Evolutionary conservation across 1,140 invertebrate species (phyloP).

Genomic region (Caerostris extrusa): DNA sequence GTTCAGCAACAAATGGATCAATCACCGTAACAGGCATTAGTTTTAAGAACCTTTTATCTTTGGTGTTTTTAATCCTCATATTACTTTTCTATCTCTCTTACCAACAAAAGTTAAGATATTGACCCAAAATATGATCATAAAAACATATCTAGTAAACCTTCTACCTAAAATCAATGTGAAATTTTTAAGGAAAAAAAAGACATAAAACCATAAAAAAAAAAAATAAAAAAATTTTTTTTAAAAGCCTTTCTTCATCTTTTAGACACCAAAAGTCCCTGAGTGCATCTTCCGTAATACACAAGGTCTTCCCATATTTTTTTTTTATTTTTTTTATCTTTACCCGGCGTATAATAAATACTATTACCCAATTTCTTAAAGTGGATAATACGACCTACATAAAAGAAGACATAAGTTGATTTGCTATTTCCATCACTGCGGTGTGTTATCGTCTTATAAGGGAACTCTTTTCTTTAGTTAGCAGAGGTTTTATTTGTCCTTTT

Average conservation of each 20-base stretch:
- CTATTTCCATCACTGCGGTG: constrained; percentile 28
- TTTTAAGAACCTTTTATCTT: too few relatives aligned
- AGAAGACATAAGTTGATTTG: constrained; percentile 35
- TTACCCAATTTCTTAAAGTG: constrained; percentile 57
- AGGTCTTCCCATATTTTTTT: neutral
- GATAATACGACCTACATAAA: constrained; percentile 51
- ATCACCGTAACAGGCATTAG: too few relatives aligned
- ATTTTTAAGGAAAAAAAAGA: neutral
- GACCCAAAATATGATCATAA: neutral
- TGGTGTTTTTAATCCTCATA: neutral
- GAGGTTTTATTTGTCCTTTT: neutral
- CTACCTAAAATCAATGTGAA: too few relatives aligned
- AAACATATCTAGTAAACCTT: too few relatives aligned
- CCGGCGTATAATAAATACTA: constrained; percentile 38
- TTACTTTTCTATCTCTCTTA: neutral
- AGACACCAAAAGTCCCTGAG: neutral
- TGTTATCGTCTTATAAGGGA: neutral
- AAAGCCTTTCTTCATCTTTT: neutral
- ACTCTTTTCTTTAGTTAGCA: neutral
- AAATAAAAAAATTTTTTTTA: too few relatives aligned
- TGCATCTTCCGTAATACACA: neutral
- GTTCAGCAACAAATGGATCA: too few relatives aligned
- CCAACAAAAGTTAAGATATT: neutral
- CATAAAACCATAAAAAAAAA: neutral
- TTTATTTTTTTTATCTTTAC: neutral